phyloP scores from a whole-genome alignment of 2,797 vertebrate species.

The Cygnus olor region DNA sequence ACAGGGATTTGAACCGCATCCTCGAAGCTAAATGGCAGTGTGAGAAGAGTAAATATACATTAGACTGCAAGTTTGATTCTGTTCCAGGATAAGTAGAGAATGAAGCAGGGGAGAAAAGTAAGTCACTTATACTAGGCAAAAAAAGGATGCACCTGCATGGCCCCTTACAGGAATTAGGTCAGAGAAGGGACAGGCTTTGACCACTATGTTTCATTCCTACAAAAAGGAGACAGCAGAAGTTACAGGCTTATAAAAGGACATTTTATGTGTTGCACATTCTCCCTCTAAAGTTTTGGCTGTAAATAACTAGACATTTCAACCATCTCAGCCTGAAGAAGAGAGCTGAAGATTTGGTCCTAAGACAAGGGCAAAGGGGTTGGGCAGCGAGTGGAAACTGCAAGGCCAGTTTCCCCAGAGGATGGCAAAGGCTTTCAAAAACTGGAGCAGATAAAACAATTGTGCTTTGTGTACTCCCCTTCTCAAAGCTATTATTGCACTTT shows the following conservation, averaged over 20 bases:
- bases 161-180: neutral
- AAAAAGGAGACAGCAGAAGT: neutral
- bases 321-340: neutral
- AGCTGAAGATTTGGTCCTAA: neutral
- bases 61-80: neutral
- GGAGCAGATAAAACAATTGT: neutral
- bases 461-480: rapidly evolving
- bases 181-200: neutral
- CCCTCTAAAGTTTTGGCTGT: neutral
- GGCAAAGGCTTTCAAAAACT: neutral
- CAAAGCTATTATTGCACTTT: neutral
- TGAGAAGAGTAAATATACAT: neutral
- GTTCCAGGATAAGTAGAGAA: neutral
- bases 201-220: neutral
- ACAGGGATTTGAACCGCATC: neutral
- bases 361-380: rapidly evolving
- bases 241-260: rapidly evolving
- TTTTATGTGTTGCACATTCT: rapidly evolving
- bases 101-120: neutral
- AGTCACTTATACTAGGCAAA: neutral
- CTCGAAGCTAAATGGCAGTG: neutral
- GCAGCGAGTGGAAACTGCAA: neutral
- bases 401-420: rapidly evolving
- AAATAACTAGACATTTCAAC: neutral
- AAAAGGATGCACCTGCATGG: neutral